Evolutionary conservation across 2,797 vertebrate species (phyloP), one percentile per base, ranked within the genome.

Genomic region (Takifugu ocellatus): DNA sequence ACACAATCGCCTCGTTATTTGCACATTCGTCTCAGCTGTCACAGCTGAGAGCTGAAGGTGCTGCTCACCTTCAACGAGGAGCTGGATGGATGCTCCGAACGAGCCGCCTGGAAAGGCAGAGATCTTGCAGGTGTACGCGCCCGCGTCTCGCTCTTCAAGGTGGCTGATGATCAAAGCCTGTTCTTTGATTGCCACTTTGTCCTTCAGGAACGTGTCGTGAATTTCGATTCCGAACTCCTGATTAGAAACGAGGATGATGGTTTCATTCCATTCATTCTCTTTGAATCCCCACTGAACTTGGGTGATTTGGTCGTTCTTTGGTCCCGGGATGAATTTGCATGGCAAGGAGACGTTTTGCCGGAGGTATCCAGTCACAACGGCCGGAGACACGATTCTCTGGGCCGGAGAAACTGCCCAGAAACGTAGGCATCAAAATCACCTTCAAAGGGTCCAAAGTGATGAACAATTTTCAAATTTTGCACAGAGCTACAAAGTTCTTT

Each of bases 151-250:
- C 44, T 47, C 12, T 17, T 33, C 2, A 2, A 84, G 61, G 1
- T 55, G 2, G 25, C 9, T 68, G 46, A 88, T 87, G 11, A 33
- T 47, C 49, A 87, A 25, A 1, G 79, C 79, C 1, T 65, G 55
- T 15, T 51, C 6, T 15, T 0, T 0, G 3, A 68, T 3, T 0
- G 0, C 0, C 44, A 86, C 15, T 63, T 74, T 82, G 1, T 0
- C 49, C 24, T 64, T 64, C 17, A 83, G 66, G 26, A 24, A 15
- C 0, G 56, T 26, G 0, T 63, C 8, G 0, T 0, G 0, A 52
- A 48, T 12, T 12, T 0, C 0, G 2, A 2, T 0, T 50, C 52
- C 69, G 4, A 0, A 0, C 0, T 0, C 0, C 0, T 0, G 0
- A 3, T 0, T 5, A 12, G 0, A 72, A 50, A 88, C 61, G 39